Evolutionary conservation across 1,140 invertebrate species (phyloP), one percentile per base, ranked within the genome.

Genomic region (Micrasema minimum): DNA sequence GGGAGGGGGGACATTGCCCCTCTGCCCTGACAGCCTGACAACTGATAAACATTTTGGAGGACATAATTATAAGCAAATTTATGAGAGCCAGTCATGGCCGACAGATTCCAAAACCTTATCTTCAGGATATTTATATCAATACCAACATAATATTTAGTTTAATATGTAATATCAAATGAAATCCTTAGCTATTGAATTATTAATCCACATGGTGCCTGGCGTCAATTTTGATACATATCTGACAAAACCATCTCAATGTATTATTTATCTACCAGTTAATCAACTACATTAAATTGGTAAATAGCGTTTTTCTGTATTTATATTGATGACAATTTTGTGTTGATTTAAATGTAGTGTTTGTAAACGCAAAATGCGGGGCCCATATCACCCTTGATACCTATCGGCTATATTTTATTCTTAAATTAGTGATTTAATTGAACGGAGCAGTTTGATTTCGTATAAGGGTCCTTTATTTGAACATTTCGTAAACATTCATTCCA

Each of bases 1-100:
- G 11, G 10, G 70, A 46, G 48, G 23, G 67, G 51, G 72, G 69
- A 68, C 50, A 67, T 67, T 53, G 50, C n/a, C n/a, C n/a, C n/a
- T n/a, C n/a, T 41, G 65, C 26, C 55, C 23, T 69, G 66, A 69
- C 70, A 69, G 73, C 38, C 22, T 48, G 41, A 51, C 46, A 48
- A 38, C 48, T 61, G 72, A 74, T 71, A 74, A 74, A 65, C 37
- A 45, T 71, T 74, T 68, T 68, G 41, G 68, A 74, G 12, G 65
- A 68, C 65, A 74, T 74, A 74, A 74, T 74, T 74, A 71, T 64
- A 71, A 74, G 16, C 22, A 67, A 67, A 74, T 74, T 74, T 74
- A 74, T 70, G 46, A 43, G 51, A 16, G 16, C 26, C 35, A 14
- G 22, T 35, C 26, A 1, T 9, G n/a, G 50, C 26, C 26, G 26